Evolutionary conservation across 1,140 invertebrate genomes (phyloP).

Genomic region (Macrobrachium rosenbergii): DNA sequence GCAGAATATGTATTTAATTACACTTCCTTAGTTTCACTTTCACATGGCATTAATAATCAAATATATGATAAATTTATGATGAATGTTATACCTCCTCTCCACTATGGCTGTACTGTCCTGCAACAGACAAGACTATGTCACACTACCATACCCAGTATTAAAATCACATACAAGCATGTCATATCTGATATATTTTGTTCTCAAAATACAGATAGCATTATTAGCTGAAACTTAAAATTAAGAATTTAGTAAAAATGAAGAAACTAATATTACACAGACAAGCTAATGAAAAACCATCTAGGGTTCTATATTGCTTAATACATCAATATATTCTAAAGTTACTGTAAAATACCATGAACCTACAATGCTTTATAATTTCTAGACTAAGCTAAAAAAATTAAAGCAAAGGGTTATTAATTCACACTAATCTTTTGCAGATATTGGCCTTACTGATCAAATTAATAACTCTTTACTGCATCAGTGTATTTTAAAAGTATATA

Average conservation of each 20-base stretch:
- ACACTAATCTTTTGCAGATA: conserved; percentile 33
- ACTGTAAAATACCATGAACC: neutral
- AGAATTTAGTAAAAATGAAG: conserved; percentile 17
- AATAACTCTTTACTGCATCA: conserved; percentile 21
- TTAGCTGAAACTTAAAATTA: conserved; percentile 18
- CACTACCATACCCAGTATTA: conserved; percentile 30
- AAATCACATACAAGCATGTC: conserved; percentile 41
- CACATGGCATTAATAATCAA: conserved; percentile 13
- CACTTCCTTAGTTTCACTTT: conserved; percentile 2
- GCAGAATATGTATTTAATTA: conserved; percentile 19
- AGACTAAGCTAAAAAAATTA: conserved; percentile 31
- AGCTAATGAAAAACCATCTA: conserved; percentile 42
- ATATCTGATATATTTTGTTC: conserved; percentile 23
- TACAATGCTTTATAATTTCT: neutral
- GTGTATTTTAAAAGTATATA: neutral
- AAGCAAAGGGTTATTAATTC: conserved; percentile 3
- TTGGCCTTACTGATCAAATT: conserved; percentile 16
- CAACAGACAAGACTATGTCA: conserved; percentile 32
- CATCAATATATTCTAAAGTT: neutral
- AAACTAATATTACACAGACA: conserved; percentile 36
- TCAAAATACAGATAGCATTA: conserved; percentile 31
- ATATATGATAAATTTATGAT: conserved; percentile 26
- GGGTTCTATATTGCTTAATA: conserved; percentile 49
- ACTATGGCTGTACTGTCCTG: conserved; percentile 50
- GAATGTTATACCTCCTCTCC: conserved; percentile 33